Evolutionary conservation across 2,888 invertebrate species (phyloP).

Genomic region (Brachypterus glaber): DNA sequence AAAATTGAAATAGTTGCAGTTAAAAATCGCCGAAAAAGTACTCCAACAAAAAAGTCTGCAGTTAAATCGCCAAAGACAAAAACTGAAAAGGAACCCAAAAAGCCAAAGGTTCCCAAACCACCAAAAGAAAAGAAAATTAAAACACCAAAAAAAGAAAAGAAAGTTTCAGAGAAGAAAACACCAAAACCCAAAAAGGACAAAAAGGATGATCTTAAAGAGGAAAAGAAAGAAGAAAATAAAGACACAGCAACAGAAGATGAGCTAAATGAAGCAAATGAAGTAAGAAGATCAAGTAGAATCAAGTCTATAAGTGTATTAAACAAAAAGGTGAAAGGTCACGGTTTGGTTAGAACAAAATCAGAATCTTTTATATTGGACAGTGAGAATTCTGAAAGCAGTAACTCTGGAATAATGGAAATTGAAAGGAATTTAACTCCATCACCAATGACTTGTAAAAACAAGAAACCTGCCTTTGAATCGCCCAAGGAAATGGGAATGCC

Average conservation of each 20-base stretch:
- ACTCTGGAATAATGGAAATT: conserved; percentile 25
- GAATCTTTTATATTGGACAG: conserved; percentile 39
- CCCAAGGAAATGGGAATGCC: conserved; percentile 14
- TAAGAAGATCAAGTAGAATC: conserved; percentile 65
- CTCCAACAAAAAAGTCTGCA: background rate
- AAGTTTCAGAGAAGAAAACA: conserved; percentile 10
- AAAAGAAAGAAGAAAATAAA: background rate
- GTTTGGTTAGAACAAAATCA: conserved; percentile 46
- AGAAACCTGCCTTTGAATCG: too few relatives aligned
- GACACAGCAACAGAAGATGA: conserved; percentile 17
- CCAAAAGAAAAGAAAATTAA: background rate
- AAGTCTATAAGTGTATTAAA: conserved; percentile 64
- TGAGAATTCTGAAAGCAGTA: conserved; percentile 50
- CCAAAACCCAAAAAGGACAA: conserved; percentile 6
- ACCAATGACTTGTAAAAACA: too few relatives aligned
- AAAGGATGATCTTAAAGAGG: background rate
- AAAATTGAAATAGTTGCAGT: too few relatives aligned
- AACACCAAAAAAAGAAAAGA: background rate
- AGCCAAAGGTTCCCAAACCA: conserved; percentile 9
- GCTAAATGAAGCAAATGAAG: conserved; percentile 32
- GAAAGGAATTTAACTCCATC: conserved; percentile 22
- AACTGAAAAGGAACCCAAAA: conserved; percentile 10
- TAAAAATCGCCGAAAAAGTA: conserved; percentile 8
- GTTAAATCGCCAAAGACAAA: background rate
- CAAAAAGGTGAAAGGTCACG: conserved; percentile 55